Percentiles rank a stretch among this genome's conserved stretches.
phyloP scores from a whole-genome alignment of 2,797 vertebrate genomes.

The Siniperca obscura region DNA sequence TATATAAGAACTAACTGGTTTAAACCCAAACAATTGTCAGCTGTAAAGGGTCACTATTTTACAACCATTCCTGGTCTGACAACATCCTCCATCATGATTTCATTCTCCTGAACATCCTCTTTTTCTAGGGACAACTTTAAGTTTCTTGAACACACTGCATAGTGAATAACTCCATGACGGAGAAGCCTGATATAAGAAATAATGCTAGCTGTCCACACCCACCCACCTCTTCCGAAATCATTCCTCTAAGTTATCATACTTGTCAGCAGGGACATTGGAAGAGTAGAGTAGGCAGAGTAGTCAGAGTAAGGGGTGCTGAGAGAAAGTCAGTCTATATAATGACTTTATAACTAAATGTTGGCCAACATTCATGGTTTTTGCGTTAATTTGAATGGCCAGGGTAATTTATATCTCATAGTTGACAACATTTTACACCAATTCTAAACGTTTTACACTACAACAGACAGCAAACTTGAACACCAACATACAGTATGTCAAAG shows the following conservation, averaged over 20 bases:
- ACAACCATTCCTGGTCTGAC: conserved; percentile 5
- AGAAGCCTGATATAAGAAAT: conserved; percentile 28
- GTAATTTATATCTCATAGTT: neutral
- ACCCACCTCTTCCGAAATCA: conserved; percentile 22
- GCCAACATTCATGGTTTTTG: neutral
- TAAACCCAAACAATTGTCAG: neutral
- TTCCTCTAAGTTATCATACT: neutral
- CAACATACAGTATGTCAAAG: neutral
- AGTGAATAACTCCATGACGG: conserved; percentile 14
- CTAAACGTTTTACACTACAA: neutral
- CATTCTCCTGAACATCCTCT: neutral
- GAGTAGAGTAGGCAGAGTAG: too few species aligned
- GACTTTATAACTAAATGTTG: neutral
- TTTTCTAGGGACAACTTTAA: neutral
- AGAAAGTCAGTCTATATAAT: neutral
- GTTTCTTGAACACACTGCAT: conserved; percentile 25
- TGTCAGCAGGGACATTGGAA: neutral
- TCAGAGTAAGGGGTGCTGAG: neutral
- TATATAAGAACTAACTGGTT: neutral
- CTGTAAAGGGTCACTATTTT: neutral
- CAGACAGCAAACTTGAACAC: neutral
- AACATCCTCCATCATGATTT: conserved; percentile 20
- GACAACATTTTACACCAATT: neutral
- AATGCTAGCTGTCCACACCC: neutral
- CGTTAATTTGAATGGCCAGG: neutral